phyloP scores from a whole-genome alignment of 37 sponge, comb jelly and placozoan species.

The Tethya wilhelma region DNA sequence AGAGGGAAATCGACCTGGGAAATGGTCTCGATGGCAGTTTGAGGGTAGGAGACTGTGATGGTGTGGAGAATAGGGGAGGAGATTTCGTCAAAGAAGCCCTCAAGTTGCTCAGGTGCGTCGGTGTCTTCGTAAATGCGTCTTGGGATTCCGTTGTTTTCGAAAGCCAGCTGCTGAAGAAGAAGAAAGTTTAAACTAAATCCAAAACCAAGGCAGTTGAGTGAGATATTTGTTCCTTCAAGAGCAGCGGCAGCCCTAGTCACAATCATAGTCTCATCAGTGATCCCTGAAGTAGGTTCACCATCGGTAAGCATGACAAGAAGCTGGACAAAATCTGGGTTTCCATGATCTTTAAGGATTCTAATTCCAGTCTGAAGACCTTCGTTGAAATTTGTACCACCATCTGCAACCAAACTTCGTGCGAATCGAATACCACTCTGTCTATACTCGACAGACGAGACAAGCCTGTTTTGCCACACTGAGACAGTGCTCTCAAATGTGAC shows the following conservation, averaged over 20 bases:
- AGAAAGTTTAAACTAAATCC: conserved; percentile 46
- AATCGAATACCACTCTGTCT: conserved; percentile 21
- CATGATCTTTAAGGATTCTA: conserved; percentile 17
- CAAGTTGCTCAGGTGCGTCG: conserved; percentile 61
- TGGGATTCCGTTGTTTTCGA: conserved; percentile 50
- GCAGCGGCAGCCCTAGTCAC: background rate
- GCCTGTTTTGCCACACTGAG: conserved; percentile 5
- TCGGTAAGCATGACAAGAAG: conserved; percentile 69
- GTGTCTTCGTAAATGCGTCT: conserved; percentile 48
- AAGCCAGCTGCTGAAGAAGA: conserved; percentile 47
- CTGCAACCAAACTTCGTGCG: conserved; percentile 15
- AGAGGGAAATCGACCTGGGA: conserved; percentile 35
- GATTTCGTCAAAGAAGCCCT: conserved; percentile 65
- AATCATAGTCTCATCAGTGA: conserved; percentile 29
- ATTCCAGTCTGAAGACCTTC: conserved; percentile 36
- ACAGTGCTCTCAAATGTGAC: conserved; percentile 35
- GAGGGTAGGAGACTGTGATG: conserved; percentile 19
- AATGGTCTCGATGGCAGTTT: background rate
- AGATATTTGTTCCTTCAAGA: conserved; percentile 29
- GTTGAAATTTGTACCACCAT: conserved; percentile 56
- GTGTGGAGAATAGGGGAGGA: conserved; percentile 49
- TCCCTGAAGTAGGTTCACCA: conserved; percentile 63
- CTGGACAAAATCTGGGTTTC: background rate
- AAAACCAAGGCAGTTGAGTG: conserved; percentile 64
- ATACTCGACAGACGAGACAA: conserved; percentile 36